Evolutionary conservation across 2,797 vertebrate species (phyloP).

Genomic region (Vespertilio murinus): DNA sequence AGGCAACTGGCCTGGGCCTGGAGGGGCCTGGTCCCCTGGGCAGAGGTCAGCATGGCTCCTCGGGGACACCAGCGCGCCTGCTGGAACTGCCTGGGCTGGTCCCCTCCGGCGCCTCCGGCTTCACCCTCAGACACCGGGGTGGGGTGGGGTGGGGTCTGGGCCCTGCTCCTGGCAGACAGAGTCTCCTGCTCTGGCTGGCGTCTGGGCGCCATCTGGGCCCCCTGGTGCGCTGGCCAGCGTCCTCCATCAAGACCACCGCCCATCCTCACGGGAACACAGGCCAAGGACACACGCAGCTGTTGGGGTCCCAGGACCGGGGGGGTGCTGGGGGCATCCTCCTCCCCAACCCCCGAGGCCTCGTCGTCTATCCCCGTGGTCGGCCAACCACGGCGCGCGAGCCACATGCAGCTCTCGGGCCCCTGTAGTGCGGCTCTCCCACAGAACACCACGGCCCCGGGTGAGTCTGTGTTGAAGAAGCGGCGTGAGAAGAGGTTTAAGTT

Average conservation of each 20-base stretch:
- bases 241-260: not conserved
- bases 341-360: not conserved
- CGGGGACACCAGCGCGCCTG: accelerated
- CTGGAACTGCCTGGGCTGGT: not conserved
- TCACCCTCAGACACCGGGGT: not conserved
- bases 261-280: not conserved
- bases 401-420: no score
- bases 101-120: not conserved
- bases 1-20: not conserved
- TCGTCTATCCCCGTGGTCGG: no score
- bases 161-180: not conserved
- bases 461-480: no score
- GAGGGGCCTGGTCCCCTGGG: not conserved
- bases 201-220: not conserved
- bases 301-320: not conserved
- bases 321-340: not conserved
- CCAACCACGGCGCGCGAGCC: no score
- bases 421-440: no score
- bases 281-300: not conserved
- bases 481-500: no score
- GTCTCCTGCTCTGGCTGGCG: not conserved
- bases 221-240: not conserved
- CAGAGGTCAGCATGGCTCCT: not conserved
- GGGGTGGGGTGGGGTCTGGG: not conserved
- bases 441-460: no score